phyloP scores from a whole-genome alignment of 1,140 invertebrate species.

The roundworm (Caenorhabditis elegans) region WBcel235 BX284604.4:3438501-3439000 shows the following conservation, averaged over 20 bases:
- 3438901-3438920: too few relatives aligned
- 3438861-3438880: too few relatives aligned
- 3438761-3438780: not conserved
- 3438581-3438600: not conserved
- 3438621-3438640: not conserved
- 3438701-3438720: not conserved
- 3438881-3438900: too few relatives aligned
- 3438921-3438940: too few relatives aligned
- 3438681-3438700: slow-evolving; percentile 6
- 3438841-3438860: too few relatives aligned
- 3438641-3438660: not conserved
- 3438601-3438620: not conserved
- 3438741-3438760: slow-evolving; percentile 7
- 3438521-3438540: not conserved
- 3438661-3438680: slow-evolving; percentile 5
- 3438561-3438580: not conserved
- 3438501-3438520: too few relatives aligned
- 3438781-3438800: too few relatives aligned
- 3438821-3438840: too few relatives aligned
- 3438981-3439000: too few relatives aligned
- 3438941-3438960: too few relatives aligned
- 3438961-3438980: too few relatives aligned
- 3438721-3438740: not conserved
- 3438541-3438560: not conserved
- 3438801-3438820: not conserved